Evolutionary conservation across 2,888 invertebrate species (phyloP).

Genomic region (Machimus rusticus): DNA sequence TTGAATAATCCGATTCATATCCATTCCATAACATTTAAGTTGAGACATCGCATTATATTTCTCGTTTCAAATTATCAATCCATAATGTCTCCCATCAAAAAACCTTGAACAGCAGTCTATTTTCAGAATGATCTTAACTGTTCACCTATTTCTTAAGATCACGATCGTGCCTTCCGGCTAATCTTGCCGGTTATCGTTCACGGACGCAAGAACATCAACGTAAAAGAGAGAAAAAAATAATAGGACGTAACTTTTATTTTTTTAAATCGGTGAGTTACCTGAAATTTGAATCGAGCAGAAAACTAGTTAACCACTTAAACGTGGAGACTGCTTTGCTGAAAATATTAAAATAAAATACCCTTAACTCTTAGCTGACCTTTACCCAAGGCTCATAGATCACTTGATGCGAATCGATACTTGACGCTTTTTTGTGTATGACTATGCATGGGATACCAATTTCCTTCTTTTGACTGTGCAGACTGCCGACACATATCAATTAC

Average conservation of each 20-base stretch:
- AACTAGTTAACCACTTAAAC: neutral
- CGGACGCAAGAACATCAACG: neutral
- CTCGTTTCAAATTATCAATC: neutral
- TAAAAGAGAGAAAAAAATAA: neutral
- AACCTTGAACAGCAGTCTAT: slow-evolving; percentile 10
- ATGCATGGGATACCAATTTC: neutral
- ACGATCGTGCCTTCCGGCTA: slow-evolving; percentile 6
- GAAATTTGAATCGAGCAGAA: neutral
- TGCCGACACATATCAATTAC: neutral
- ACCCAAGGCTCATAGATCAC: neutral
- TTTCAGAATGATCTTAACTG: slow-evolving; percentile 18
- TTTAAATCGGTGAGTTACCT: neutral
- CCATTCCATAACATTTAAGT: neutral
- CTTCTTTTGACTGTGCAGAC: neutral
- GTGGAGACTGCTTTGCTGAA: neutral
- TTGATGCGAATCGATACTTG: neutral
- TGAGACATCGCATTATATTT: neutral
- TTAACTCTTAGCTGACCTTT: neutral
- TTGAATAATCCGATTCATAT: neutral
- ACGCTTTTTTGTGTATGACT: neutral
- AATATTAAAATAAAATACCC: neutral
- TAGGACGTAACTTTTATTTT: neutral
- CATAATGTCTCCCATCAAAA: neutral
- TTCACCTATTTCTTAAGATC: slow-evolving; percentile 24
- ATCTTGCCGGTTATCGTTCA: neutral